Evolutionary conservation across 2,888 invertebrate genomes (phyloP).

Genomic region (Koerneria pararmatus): DNA sequence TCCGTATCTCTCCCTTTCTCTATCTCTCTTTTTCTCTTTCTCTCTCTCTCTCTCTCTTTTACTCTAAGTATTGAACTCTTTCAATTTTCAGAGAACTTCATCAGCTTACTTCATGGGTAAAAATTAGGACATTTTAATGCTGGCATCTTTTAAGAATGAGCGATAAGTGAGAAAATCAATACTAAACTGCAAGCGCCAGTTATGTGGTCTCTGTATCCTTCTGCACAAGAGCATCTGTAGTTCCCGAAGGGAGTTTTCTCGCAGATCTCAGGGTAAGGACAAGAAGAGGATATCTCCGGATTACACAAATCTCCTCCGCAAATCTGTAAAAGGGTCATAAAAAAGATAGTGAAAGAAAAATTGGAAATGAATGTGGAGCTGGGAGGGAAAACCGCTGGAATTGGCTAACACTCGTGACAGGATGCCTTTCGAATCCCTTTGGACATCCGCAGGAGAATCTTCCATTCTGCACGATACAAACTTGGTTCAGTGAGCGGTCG

Average conservation of each 20-base stretch:
- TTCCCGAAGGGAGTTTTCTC: conserved; percentile 55
- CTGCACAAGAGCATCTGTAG: conserved; percentile 53
- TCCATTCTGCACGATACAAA: conserved; percentile 39
- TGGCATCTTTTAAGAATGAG: no score
- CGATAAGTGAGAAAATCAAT: no score
- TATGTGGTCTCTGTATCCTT: conserved; percentile 22
- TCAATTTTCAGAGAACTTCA: no score
- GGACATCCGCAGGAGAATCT: conserved; percentile 46
- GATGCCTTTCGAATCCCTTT: conserved; percentile 50
- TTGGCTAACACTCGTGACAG: conserved; percentile 37
- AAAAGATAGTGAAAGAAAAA: neutral
- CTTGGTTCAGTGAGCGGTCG: conserved; percentile 48
- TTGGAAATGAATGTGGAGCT: neutral
- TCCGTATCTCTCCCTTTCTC: no score
- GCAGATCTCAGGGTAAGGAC: conserved; percentile 54
- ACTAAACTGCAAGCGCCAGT: conserved; percentile 23
- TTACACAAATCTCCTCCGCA: conserved; percentile 56
- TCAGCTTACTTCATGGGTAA: no score
- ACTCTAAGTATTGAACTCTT: no score
- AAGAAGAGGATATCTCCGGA: conserved; percentile 49
- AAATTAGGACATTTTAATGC: no score
- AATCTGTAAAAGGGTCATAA: conserved; percentile 23
- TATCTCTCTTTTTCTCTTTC: no score
- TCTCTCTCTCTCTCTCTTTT: no score
- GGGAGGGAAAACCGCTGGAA: neutral